Percentiles rank a stretch among this genome's conserved stretches.
Conservation (phyloP, 1,140 invertebrate species). For the Heliconius congener region DNA sequence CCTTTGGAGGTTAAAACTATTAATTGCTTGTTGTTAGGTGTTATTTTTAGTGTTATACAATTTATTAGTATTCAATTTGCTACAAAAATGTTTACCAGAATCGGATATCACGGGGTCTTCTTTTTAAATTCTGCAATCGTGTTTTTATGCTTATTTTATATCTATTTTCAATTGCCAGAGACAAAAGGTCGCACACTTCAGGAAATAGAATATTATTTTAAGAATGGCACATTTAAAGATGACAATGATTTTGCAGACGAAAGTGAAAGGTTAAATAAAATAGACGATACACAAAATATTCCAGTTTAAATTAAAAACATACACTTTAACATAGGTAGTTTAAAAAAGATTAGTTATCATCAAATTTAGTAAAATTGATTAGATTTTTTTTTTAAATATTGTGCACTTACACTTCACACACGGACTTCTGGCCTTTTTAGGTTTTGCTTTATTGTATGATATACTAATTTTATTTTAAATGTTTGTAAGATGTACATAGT, state of each 20-base stretch:
- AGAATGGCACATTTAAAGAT: conserved; percentile 23
- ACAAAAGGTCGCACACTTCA: conserved; percentile 41
- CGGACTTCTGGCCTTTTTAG: too few species aligned
- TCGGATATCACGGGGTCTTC: conserved; percentile 43
- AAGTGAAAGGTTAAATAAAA: conserved; percentile 4
- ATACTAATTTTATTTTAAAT: too few species aligned
- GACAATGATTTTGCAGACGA: not conserved
- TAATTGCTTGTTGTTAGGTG: conserved; percentile 25
- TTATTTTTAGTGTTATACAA: conserved; percentile 31
- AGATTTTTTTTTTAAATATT: too few species aligned
- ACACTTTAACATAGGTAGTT: too few species aligned
- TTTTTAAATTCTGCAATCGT: conserved; percentile 30
- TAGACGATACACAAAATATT: not conserved
- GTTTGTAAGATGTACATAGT: too few species aligned
- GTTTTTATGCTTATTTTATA: conserved; percentile 33
- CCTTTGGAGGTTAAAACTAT: conserved; percentile 39
- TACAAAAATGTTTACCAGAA: conserved; percentile 26
- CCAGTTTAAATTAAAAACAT: not conserved
- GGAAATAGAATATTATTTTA: conserved; percentile 44
- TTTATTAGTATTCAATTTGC: conserved; percentile 40
- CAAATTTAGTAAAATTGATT: too few species aligned
- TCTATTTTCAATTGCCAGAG: conserved; percentile 40
- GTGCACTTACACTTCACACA: too few species aligned
- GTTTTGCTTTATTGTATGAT: too few species aligned
- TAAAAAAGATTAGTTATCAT: too few species aligned